Evolutionary conservation across 2,888 invertebrate genomes (phyloP).

Genomic region (Byasa hedistus): DNA sequence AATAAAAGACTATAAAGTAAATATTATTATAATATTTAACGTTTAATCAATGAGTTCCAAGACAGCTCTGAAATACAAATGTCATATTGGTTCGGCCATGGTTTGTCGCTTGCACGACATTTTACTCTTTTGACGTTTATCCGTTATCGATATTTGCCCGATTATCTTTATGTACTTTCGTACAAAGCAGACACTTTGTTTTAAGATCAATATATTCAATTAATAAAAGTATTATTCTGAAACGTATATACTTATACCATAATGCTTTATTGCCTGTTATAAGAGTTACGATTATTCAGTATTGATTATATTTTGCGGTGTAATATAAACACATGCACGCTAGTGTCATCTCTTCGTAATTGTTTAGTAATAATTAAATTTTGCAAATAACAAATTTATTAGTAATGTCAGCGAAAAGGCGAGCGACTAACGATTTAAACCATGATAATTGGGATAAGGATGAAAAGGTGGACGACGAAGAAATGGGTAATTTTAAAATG

Average conservation of each 20-base stretch:
- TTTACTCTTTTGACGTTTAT: background rate
- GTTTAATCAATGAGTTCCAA: too few species aligned
- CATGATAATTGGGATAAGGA: conserved; percentile 93
- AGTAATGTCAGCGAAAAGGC: conserved; percentile 86
- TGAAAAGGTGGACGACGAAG: conserved; percentile 81
- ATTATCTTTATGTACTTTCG: background rate
- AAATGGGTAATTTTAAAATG: conserved; percentile 85
- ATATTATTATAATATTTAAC: too few species aligned
- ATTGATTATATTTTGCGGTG: background rate
- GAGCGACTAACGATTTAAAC: conserved; percentile 86
- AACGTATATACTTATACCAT: background rate
- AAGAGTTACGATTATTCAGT: background rate
- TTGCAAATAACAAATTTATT: conserved; percentile 4
- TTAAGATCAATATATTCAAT: background rate
- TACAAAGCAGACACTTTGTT: background rate
- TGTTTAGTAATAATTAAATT: background rate
- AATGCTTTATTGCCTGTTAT: background rate
- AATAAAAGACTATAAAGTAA: too few species aligned
- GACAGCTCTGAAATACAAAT: background rate
- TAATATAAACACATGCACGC: background rate
- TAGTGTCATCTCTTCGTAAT: background rate
- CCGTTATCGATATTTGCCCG: background rate
- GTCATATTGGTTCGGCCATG: background rate
- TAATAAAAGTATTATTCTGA: background rate
- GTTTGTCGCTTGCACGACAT: background rate